A percentile compares a stretch with the other conserved stretches of the same genome.
phyloP scores from a whole-genome alignment of 2,113 vertebrate species.

The Lophochroa leadbeateri region DNA sequence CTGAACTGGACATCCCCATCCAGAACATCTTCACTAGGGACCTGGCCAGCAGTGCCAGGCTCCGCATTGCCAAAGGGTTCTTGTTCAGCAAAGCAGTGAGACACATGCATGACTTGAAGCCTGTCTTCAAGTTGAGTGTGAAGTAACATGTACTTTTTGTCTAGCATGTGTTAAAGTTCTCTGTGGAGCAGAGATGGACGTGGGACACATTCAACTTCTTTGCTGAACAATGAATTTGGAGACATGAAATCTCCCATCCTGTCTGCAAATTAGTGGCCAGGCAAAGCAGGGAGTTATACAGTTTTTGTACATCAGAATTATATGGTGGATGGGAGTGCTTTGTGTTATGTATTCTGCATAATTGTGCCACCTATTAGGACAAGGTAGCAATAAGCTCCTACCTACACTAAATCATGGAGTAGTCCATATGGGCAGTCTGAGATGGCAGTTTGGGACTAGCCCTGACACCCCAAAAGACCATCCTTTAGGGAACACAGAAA shows the following conservation, averaged over 20 bases:
- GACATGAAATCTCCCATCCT: neutral
- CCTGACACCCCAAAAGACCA: neutral
- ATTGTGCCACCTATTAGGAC: neutral
- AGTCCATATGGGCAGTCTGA: neutral
- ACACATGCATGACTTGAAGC: accelerated
- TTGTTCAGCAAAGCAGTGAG: neutral
- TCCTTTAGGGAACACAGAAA: neutral
- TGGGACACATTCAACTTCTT: neutral
- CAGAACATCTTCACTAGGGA: too few species aligned
- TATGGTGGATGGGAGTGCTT: neutral
- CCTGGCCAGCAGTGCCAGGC: too few species aligned
- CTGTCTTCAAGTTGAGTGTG: neutral
- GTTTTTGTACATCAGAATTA: accelerated
- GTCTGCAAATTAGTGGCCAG: neutral
- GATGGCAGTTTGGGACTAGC: neutral
- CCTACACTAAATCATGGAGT: too few species aligned
- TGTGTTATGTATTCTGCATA: neutral
- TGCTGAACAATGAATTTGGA: neutral
- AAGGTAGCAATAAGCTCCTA: neutral
- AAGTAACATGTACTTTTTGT: neutral
- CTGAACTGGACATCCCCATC: too few species aligned
- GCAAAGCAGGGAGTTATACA: neutral
- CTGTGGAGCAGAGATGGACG: neutral
- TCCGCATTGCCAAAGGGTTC: too few species aligned
- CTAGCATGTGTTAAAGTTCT: neutral